Evolutionary conservation across 2,113 vertebrate genomes (phyloP).

Genomic region (Campylomormyrus tamandua): DNA sequence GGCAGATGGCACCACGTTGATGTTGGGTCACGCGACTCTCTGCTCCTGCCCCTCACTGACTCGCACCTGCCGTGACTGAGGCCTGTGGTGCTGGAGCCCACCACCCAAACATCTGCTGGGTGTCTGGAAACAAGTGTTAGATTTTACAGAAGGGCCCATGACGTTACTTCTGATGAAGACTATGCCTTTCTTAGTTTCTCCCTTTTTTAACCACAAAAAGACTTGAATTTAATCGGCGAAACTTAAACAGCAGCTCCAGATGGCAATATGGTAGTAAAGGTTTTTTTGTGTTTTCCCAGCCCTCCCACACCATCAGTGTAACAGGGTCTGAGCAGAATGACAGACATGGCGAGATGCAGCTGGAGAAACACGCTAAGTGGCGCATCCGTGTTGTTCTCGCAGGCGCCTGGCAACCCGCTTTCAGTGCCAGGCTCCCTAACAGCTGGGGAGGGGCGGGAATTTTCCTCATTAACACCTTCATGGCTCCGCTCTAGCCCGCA

Average conservation of each 20-base stretch:
- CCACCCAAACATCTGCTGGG: background rate
- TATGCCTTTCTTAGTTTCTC: background rate
- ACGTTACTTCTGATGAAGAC: background rate
- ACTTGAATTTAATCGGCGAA: background rate
- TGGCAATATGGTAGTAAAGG: background rate
- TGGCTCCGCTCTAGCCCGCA: background rate
- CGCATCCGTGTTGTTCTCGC: background rate
- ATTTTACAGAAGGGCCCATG: background rate
- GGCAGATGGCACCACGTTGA: background rate
- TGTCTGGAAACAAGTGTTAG: background rate
- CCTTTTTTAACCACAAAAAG: background rate
- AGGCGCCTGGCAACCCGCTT: background rate
- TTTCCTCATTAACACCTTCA: background rate
- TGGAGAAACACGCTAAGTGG: background rate
- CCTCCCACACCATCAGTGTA: background rate
- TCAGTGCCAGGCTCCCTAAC: background rate
- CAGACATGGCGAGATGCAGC: background rate
- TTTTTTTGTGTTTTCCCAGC: background rate
- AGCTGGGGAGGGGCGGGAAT: background rate
- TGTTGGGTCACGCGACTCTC: background rate
- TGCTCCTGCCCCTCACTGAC: background rate
- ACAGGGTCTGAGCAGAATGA: background rate
- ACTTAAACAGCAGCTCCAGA: background rate
- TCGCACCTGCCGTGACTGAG: background rate
- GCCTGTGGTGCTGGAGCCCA: background rate